Percentiles rank a stretch among this genome's conserved stretches.
Conservation (phyloP, 92 coral and sea anemone species). For the Scolanthus callimorphus region DNA sequence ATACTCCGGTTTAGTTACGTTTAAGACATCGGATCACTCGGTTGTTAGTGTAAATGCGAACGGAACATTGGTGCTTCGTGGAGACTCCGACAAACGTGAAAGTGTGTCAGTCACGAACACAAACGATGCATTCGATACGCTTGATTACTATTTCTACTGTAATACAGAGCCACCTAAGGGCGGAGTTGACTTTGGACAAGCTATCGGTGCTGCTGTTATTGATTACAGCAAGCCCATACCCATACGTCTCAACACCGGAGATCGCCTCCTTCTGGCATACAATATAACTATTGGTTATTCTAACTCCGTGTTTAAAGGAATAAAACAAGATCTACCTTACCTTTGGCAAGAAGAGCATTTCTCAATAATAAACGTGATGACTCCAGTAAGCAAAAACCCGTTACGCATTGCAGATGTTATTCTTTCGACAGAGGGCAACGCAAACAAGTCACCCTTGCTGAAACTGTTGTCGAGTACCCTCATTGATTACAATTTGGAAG, state of each 20-base stretch:
- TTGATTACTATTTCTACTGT: slow-evolving; percentile 36
- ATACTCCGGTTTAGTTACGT: slow-evolving; percentile 34
- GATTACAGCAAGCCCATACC: slow-evolving; percentile 26
- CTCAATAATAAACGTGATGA: slow-evolving; percentile 39
- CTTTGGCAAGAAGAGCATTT: slow-evolving; percentile 18
- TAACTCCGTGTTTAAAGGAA: slow-evolving; percentile 16
- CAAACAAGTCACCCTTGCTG: background rate
- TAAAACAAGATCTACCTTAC: slow-evolving; percentile 28
- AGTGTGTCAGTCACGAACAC: slow-evolving; percentile 30
- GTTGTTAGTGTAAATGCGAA: slow-evolving; percentile 22
- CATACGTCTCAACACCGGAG: slow-evolving; percentile 40
- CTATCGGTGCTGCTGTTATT: slow-evolving; percentile 50
- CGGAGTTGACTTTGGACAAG: slow-evolving; percentile 60
- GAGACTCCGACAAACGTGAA: slow-evolving; percentile 37
- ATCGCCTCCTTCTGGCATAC: slow-evolving; percentile 41
- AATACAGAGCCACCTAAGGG: slow-evolving; percentile 50
- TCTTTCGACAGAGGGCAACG: background rate
- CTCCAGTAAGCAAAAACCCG: slow-evolving; percentile 6
- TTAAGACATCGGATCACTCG: slow-evolving; percentile 13
- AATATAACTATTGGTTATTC: slow-evolving; percentile 37
- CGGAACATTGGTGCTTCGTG: slow-evolving; percentile 34
- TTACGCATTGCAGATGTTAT: slow-evolving; percentile 35
- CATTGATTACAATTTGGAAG: slow-evolving; percentile 23
- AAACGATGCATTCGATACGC: slow-evolving; percentile 14
- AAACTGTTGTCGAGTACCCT: slow-evolving; percentile 21